Evolutionary conservation across 2,888 invertebrate genomes (phyloP).

Genomic region (Pollenia griseotomentosa): DNA sequence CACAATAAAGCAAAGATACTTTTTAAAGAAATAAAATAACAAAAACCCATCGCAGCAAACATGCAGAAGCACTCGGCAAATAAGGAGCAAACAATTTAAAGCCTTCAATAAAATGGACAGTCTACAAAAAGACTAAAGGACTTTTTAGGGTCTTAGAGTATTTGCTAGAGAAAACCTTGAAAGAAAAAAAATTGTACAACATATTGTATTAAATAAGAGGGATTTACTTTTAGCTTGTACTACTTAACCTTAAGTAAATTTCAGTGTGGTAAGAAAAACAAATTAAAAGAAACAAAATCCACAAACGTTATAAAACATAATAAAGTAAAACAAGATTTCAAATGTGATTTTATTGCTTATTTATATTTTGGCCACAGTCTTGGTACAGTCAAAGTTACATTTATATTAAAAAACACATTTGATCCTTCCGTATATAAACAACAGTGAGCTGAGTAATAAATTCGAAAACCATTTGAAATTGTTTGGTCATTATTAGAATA

Average conservation of each 20-base stretch:
- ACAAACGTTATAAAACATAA: constrained; percentile 28
- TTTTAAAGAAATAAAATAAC: constrained; percentile 13
- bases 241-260: constrained; percentile 23
- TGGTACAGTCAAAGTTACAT: constrained; percentile 32
- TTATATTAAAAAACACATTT: neutral
- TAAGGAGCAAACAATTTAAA: neutral
- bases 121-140: constrained; percentile 23
- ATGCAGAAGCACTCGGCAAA: neutral
- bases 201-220: constrained; percentile 11
- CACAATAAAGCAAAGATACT: neutral
- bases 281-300: neutral
- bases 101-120: constrained; percentile 43
- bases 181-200: neutral
- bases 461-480: neutral
- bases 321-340: constrained; percentile 46
- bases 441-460: too few species aligned
- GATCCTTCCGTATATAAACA: too few species aligned
- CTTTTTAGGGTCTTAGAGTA: constrained; percentile 9
- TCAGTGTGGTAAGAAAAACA: neutral
- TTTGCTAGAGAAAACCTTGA: neutral
- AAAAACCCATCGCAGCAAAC: neutral
- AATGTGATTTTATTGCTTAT: constrained; percentile 47
- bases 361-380: neutral
- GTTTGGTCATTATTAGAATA: constrained; percentile 44
- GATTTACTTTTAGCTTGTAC: constrained; percentile 15